Percentiles rank a stretch among this genome's conserved stretches.
Evolutionary conservation across 1,140 invertebrate genomes (phyloP).

Genomic region (Leptinotarsa texana): DNA sequence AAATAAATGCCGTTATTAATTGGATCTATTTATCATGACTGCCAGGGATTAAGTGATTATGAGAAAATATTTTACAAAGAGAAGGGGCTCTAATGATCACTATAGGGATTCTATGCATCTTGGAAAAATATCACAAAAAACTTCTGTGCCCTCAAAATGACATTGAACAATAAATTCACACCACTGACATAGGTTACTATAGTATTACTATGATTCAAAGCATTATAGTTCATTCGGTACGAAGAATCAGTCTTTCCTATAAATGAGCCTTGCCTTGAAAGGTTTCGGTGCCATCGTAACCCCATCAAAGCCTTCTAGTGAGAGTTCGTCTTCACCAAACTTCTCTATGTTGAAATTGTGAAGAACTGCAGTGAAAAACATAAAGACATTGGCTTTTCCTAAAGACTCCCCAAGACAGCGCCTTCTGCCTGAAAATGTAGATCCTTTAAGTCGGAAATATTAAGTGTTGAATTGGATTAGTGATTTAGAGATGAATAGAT

Average conservation of each 20-base stretch:
- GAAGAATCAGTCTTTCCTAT: conserved; percentile 26
- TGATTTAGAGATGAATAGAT: too few species aligned
- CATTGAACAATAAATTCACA: neutral
- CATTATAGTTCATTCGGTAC: neutral
- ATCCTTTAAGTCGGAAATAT: too few species aligned
- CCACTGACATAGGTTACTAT: too few species aligned
- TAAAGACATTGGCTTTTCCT: conserved; percentile 59
- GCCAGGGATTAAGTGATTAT: too few species aligned
- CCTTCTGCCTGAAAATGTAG: conserved; percentile 60
- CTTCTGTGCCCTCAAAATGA: neutral
- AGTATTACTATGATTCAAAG: too few species aligned
- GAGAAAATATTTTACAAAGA: too few species aligned
- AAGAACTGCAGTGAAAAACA: conserved; percentile 61
- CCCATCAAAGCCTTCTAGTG: conserved; percentile 54
- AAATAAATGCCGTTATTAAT: too few species aligned
- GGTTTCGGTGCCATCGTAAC: conserved; percentile 60
- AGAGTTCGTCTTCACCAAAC: conserved; percentile 49
- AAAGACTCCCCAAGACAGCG: conserved; percentile 66
- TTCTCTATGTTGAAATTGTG: conserved; percentile 58
- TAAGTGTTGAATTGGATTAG: too few species aligned
- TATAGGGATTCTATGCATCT: too few species aligned
- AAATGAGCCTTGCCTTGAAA: conserved; percentile 40
- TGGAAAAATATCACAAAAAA: neutral
- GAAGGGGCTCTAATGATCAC: too few species aligned
- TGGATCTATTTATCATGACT: too few species aligned